These are phyloP conservation scores for Bugula neritina DNA, from an alignment of 2,888 invertebrate genomes.

Conservation along the genomic window DNA sequence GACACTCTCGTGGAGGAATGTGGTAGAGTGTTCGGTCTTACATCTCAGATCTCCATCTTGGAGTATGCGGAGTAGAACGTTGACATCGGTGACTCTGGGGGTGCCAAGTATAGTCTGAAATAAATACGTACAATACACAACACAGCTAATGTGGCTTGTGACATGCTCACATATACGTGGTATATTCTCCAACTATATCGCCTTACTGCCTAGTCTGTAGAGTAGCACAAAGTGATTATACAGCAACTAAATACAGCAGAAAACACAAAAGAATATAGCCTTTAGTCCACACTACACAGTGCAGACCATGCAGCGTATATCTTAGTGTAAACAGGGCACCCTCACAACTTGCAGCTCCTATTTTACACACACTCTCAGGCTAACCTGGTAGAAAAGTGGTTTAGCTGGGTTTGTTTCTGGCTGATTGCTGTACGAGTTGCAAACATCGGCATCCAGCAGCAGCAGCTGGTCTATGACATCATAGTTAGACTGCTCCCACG, in stretches of 20 bases:
- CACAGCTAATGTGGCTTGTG: too few species aligned
- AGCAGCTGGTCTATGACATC: constrained; percentile 40
- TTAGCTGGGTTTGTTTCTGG: constrained; percentile 33
- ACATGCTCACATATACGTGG: too few species aligned
- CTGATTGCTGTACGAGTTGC: constrained; percentile 36
- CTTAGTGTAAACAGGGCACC: too few species aligned
- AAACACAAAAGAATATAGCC: too few species aligned
- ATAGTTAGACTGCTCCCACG: constrained; percentile 41
- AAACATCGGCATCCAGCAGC: constrained; percentile 38
- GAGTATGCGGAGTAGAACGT: constrained; percentile 37
- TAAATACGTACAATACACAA: not conserved
- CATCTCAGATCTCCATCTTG: constrained; percentile 37
- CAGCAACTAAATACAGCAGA: too few species aligned
- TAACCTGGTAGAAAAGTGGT: constrained; percentile 44
- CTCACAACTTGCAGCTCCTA: too few species aligned
- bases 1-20: constrained; percentile 39
- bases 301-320: too few species aligned
- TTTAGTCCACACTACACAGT: too few species aligned
- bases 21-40: constrained; percentile 38
- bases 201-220: too few species aligned
- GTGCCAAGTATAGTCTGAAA: constrained; percentile 37
- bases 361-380: too few species aligned
- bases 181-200: too few species aligned
- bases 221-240: too few species aligned
- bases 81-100: constrained; percentile 37